Evolutionary conservation across 1,140 invertebrate species (phyloP).

Genomic region (Lasioglossum baleicum): DNA sequence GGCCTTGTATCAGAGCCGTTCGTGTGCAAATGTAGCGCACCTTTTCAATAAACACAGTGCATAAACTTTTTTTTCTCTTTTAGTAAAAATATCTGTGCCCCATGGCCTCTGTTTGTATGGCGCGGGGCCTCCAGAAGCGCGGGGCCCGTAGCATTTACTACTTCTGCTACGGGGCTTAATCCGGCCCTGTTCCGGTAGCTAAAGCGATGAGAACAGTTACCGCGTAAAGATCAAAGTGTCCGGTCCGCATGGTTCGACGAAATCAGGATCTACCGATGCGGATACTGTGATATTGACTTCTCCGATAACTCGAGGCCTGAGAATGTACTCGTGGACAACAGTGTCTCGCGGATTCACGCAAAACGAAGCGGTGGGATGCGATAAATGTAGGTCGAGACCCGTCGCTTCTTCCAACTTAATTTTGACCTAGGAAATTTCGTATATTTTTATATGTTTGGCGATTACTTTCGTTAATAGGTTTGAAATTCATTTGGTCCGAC

Average conservation of each 20-base stretch:
- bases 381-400: constrained; percentile 76
- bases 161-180: too few species aligned
- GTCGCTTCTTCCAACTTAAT: constrained; percentile 78
- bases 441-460: not conserved
- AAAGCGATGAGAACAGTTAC: constrained; percentile 61
- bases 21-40: too few species aligned
- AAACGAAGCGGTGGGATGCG: constrained; percentile 61
- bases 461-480: not conserved
- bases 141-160: too few species aligned
- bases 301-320: constrained; percentile 80
- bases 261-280: constrained; percentile 79
- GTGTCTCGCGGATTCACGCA: constrained; percentile 78
- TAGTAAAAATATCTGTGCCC: too few species aligned
- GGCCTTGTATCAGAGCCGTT: too few species aligned
- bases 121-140: too few species aligned
- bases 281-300: constrained; percentile 83
- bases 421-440: constrained; percentile 74
- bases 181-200: too few species aligned
- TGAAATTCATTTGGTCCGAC: not conserved
- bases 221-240: constrained; percentile 76
- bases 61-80: too few species aligned
- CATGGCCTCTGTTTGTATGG: too few species aligned
- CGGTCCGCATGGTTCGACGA: constrained; percentile 78
- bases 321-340: constrained; percentile 78
- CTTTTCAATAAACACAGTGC: too few species aligned